Evolutionary conservation across 2,113 vertebrate species (phyloP).

Genomic region (Todiramphus chloris): DNA sequence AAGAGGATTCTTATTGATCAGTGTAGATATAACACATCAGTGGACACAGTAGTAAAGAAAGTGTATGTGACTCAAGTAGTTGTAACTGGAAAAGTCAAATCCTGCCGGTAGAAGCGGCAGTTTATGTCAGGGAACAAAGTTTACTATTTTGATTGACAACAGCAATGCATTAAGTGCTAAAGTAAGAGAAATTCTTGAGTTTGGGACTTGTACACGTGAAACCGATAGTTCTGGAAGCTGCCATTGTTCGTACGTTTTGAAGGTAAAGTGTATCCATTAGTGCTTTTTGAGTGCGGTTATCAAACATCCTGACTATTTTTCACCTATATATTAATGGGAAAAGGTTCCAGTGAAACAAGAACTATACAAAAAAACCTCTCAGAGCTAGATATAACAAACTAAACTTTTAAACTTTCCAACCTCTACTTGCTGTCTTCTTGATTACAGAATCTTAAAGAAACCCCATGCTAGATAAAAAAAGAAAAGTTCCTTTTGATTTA

Average conservation of each 20-base stretch:
- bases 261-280: not conserved
- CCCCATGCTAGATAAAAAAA: not conserved
- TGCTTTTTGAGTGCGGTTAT: not conserved
- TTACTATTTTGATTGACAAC: not conserved
- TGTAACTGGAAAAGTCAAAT: not conserved
- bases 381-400: not conserved
- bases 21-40: not conserved
- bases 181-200: not conserved
- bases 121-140: not conserved
- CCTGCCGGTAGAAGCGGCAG: not conserved
- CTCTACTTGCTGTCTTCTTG: not conserved
- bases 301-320: not conserved
- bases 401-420: not conserved
- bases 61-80: not conserved
- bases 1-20: not conserved
- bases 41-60: not conserved
- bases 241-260: not conserved
- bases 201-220: not conserved
- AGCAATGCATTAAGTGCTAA: not conserved
- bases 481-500: not conserved
- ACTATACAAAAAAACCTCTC: not conserved
- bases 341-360: not conserved
- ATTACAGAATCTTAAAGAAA: not conserved
- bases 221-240: not conserved
- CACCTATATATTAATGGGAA: not conserved